Evolutionary conservation across 2,113 vertebrate genomes (phyloP).

Genomic region (Telmatochromis brichardi): DNA sequence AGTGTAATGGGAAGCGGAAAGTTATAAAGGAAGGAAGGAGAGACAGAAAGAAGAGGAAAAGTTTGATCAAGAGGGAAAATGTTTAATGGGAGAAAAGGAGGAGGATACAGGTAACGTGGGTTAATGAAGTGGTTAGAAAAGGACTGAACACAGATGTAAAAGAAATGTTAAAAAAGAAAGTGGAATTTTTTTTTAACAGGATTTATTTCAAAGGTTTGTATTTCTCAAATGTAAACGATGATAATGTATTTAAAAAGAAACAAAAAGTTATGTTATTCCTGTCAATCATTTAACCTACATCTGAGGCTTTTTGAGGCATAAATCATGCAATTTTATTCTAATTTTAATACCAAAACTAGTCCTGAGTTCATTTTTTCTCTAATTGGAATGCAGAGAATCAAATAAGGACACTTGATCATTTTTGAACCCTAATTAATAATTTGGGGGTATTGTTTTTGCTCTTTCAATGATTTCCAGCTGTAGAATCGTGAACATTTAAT

Average conservation of each 20-base stretch:
- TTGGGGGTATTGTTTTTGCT: background rate
- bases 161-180: background rate
- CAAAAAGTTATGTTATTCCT: background rate
- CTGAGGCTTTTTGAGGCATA: rapidly evolving
- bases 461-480: rapidly evolving
- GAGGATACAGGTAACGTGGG: rapidly evolving
- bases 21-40: background rate
- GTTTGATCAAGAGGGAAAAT: background rate
- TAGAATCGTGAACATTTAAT: rapidly evolving
- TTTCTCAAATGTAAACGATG: background rate
- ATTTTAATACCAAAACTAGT: background rate
- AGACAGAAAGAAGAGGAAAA: background rate
- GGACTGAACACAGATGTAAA: background rate
- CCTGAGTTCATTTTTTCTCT: background rate
- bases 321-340: rapidly evolving
- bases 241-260: background rate
- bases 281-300: rapidly evolving
- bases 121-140: background rate
- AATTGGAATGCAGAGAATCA: background rate
- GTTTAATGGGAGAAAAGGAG: background rate
- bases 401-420: background rate
- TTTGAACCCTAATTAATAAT: rapidly evolving
- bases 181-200: background rate
- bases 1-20: background rate
- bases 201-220: background rate